Evolutionary conservation across 2,797 vertebrate genomes (phyloP).

Genomic region (Bucorvus abyssinicus): DNA sequence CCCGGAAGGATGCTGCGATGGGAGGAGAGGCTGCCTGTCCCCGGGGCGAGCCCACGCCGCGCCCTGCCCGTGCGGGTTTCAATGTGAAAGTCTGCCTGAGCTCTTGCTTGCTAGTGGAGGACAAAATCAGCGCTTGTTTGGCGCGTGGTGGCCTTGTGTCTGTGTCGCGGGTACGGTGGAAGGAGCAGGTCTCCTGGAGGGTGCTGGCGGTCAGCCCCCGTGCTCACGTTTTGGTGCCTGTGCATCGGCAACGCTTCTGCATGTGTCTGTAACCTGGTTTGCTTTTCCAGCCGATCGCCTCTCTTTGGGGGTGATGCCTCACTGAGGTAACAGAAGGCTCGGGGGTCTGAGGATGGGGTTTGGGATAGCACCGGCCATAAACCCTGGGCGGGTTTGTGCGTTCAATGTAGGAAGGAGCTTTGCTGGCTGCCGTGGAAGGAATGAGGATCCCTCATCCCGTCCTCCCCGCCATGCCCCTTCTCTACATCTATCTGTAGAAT

Average conservation of each 20-base stretch:
- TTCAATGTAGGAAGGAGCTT: not conserved
- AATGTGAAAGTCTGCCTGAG: not conserved
- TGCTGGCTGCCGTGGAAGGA: not conserved
- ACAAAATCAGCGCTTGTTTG: not conserved
- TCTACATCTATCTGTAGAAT: not conserved
- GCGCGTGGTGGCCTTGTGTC: not conserved
- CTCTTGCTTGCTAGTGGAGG: not conserved
- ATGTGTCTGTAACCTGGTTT: conserved; percentile 13
- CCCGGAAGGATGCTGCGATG: not conserved
- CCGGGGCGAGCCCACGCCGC: rapidly evolving
- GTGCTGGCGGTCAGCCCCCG: not conserved
- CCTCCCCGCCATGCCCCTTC: not conserved
- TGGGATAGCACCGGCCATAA: not conserved
- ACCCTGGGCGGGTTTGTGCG: not conserved
- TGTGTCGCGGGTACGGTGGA: rapidly evolving
- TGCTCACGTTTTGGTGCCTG: not conserved
- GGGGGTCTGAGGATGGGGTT: not conserved
- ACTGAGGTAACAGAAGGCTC: not conserved
- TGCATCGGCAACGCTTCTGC: not conserved
- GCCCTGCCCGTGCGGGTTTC: not conserved
- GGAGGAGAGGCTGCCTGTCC: not conserved
- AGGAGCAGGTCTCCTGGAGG: conserved; percentile 11
- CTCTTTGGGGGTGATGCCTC: not conserved
- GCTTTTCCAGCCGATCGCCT: conserved; percentile 28
- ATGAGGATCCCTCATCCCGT: not conserved